Base-by-base conservation (phyloP, 2,888 invertebrate species). In the Epinotia ramella region DNA sequence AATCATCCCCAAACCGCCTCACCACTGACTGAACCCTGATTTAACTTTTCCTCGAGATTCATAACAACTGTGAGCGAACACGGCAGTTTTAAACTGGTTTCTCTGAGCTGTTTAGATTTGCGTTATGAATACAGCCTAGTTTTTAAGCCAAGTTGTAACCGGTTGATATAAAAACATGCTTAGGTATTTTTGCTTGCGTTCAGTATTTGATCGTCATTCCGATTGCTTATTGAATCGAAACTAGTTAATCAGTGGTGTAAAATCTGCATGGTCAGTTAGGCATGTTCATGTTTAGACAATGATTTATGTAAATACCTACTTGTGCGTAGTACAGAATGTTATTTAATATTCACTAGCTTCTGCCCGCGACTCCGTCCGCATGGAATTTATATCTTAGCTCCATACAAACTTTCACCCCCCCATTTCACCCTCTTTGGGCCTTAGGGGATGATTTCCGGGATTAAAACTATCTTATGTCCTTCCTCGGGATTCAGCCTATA, bases 171-270 rank as follows among this genome's bases (percentile, higher is more conserved):
- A 65, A 65, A 69, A 69, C 69, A 69, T 68, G n/a, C 68, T 44
- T 59, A 59, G 33, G 7, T 40, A 40, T 40, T 40, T 40, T 40
- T 67, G 56, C 3, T 40, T 20, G 24, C 24, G 28, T 33, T 65
- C 28, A 65, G 64, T 65, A 63, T 64, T 72, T 24, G 18, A 59
- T 46, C 46, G 63, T 11, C 28, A 65, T 56, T 18, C 67, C 44
- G 24, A 59, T 53, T 65, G 72, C 65, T 46, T 65, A 65, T 65
- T 73, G 46, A 65, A 65, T 59, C 57, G 72, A 65, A 65, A 65
- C 72, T 72, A n/a, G n/a, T n/a, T n/a, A 59, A 65, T 69, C 68
- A 59, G 68, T 24, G 46, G n/a, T 67, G 56, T 13, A 40, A 40
- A 57, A 69, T 69, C 69, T 44, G 69, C 59, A 59, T 69, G 69